These are phyloP conservation scores for Gymnocephalus cernua DNA, from an alignment of 2,113 vertebrate species.

Conservation along the genomic window DNA sequence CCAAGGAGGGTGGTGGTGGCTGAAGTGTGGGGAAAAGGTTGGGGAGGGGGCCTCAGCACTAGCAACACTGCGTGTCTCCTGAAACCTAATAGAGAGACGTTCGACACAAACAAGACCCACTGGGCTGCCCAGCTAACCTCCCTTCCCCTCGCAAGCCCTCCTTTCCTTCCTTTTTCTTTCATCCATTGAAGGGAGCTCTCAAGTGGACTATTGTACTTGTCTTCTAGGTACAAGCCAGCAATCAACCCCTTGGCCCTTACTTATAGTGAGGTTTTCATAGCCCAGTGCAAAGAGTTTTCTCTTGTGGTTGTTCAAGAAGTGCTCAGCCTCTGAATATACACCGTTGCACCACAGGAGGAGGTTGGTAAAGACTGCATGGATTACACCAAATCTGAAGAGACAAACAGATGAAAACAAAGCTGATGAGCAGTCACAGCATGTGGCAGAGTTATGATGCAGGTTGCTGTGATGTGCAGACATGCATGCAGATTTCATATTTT, in stretches of 20 bases:
- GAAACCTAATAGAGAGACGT: conserved; percentile 79
- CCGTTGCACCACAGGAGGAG: conserved; percentile 95
- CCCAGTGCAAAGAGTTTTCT: conserved; percentile 88
- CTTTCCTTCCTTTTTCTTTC: conserved; percentile 63
- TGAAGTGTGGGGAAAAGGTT: conserved; percentile 66
- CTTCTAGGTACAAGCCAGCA: conserved; percentile 68
- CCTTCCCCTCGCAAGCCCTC: conserved; percentile 50
- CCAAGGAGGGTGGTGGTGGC: conserved; percentile 61
- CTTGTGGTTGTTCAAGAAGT: conserved; percentile 92
- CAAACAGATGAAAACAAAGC: conserved; percentile 28
- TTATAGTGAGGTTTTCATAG: conserved; percentile 89
- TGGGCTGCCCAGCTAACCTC: conserved; percentile 58
- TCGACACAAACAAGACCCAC: conserved; percentile 74
- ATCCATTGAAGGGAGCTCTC: conserved; percentile 69
- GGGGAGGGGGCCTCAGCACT: conserved; percentile 33
- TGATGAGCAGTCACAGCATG: neutral
- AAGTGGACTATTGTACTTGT: conserved; percentile 78
- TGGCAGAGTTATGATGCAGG: neutral
- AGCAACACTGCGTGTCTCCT: conserved; percentile 64
- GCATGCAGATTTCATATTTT: neutral
- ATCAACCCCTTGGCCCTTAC: conserved; percentile 84
- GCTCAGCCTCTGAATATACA: conserved; percentile 93
- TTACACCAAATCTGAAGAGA: conserved; percentile 92
- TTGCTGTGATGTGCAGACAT: neutral
- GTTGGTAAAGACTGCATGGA: conserved; percentile 98